Base-by-base conservation (phyloP, 2,113 vertebrate species). In the Ptychochromis oligacanthus region DNA sequence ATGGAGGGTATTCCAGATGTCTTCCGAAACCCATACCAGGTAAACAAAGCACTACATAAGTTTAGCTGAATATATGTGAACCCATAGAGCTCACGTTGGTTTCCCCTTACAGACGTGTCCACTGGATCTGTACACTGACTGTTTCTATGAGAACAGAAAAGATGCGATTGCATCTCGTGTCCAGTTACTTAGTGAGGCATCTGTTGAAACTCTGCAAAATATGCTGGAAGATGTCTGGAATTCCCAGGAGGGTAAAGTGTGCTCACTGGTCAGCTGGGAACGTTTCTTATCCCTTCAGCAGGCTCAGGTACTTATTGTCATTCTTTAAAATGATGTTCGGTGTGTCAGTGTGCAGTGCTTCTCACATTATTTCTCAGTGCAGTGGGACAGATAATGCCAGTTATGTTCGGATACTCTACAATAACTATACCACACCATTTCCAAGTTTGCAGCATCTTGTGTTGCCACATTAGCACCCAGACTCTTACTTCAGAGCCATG, bases 11-110 rank as follows among this genome's bases (percentile, higher is more conserved):
- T 99, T 75, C 95, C 97, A 0, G 98, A 99, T 0, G 96, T 97
- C 83, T 99, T 99, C 90, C 94, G 97, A 88, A 98, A 96, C 14
- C 92, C 96, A 1, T 98, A 97, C 91, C 98, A 99, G 97, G 98
- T 98, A 93, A 58, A 55, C 9, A 22, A 52, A 67, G 11, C 52
- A 56, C 18, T 28, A 4, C 28, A 6, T 13, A 13, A 13, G 15
- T 38, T 43, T 67, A 24, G 0, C 12, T 15, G 12, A 4, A n/a
- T 79, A 36, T 28, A 2, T 75, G 6, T 26, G 4, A 17, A 65
- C 75, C 38, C 34, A 4, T 22, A 54, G 18, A 31, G 38, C 17
- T 74, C 8, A 4, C 4, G 15, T 43, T 62, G 34, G 34, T 75
- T 70, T 82, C 52, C 61, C 1, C 12, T 11, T 62, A 12, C 92